Evolutionary conservation across 2,113 vertebrate genomes (phyloP).

Genomic region (Xyliphius kryptos): DNA sequence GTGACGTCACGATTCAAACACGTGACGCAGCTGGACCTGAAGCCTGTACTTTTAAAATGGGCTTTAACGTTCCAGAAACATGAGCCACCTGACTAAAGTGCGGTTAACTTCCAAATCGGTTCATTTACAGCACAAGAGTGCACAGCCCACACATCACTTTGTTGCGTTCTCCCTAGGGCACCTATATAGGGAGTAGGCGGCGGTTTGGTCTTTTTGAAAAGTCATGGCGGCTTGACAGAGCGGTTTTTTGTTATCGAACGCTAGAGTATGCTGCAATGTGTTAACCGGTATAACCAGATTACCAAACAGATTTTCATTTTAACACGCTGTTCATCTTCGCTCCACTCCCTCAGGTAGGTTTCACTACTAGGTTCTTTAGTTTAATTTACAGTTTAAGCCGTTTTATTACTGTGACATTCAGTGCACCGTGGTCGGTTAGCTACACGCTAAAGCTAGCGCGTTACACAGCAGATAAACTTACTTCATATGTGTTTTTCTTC

Average conservation of each 20-base stretch:
- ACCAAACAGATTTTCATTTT: background rate
- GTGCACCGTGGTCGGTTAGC: no score
- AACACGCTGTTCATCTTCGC: background rate
- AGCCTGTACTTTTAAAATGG: no score
- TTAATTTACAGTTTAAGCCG: background rate
- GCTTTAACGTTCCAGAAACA: background rate
- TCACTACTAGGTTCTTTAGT: background rate
- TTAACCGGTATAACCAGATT: background rate
- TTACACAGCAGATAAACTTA: no score
- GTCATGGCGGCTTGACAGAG: background rate
- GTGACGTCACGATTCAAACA: no score
- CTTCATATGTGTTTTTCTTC: no score
- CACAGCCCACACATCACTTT: background rate
- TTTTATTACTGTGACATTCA: no score
- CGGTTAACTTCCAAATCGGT: no score
- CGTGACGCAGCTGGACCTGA: no score
- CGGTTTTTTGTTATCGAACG: background rate
- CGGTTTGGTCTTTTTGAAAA: background rate
- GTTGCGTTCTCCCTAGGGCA: background rate
- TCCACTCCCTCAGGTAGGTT: background rate
- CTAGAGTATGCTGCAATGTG: background rate
- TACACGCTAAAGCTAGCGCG: no score
- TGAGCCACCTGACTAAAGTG: no score
- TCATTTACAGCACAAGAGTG: no score
- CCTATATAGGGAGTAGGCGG: background rate